Conservation (phyloP, 2,888 invertebrate genomes). For the Dexiosoma caninum region DNA sequence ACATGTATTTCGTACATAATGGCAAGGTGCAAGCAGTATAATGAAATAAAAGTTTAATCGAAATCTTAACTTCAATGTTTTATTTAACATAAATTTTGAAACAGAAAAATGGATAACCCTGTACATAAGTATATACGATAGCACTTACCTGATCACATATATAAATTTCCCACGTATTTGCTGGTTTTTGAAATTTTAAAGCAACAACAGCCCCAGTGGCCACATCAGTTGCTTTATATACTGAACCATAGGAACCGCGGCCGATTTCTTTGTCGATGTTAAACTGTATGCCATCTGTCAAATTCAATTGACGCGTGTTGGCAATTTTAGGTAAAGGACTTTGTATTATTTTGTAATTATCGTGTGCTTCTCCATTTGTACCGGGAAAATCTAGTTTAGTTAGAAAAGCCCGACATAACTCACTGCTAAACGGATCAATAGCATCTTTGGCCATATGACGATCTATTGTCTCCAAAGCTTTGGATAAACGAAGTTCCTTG, state of each 20-base stretch:
- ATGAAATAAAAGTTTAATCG: no score
- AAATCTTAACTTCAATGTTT: no score
- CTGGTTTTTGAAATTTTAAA: constrained; percentile 92
- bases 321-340: constrained; percentile 82
- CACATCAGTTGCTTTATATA: constrained; percentile 80
- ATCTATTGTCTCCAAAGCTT: constrained; percentile 75
- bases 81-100: no score
- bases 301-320: constrained; percentile 78
- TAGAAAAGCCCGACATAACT: constrained; percentile 84
- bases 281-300: constrained; percentile 80
- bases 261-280: constrained; percentile 87
- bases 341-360: constrained; percentile 80
- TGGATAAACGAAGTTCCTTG: constrained; percentile 74
- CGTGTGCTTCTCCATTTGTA: constrained; percentile 79
- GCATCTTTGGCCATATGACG: constrained; percentile 74
- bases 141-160: constrained; percentile 82
- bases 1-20: no score
- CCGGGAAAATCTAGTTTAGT: constrained; percentile 86
- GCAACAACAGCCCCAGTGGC: constrained; percentile 80
- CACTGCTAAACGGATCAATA: constrained; percentile 90
- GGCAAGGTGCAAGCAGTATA: no score
- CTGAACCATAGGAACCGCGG: constrained; percentile 92
- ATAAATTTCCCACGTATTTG: constrained; percentile 96
- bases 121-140: no score
- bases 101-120: no score